Conservation (phyloP, 2,888 invertebrate genomes). For the Alviniconcha strummeri region DNA sequence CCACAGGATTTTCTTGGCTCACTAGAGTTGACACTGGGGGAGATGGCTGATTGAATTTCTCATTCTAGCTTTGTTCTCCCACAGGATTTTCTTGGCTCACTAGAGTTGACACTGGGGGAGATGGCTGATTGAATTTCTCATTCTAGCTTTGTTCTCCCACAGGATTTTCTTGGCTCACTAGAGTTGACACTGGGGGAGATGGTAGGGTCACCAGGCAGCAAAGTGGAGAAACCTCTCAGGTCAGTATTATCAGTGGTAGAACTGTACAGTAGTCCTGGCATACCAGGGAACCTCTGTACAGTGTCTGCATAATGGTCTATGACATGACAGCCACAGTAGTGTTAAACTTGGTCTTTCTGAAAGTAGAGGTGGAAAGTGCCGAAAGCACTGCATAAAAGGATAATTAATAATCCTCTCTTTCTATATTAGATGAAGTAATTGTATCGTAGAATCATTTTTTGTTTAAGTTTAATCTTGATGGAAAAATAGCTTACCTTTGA, state of each 20-base stretch:
- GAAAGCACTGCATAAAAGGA: too few relatives aligned
- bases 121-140: conserved; percentile 67
- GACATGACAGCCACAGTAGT: too few relatives aligned
- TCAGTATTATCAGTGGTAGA: neutral
- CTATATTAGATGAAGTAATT: too few relatives aligned
- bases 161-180: conserved; percentile 75
- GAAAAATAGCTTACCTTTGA: too few relatives aligned
- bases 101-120: conserved; percentile 77
- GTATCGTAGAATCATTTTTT: too few relatives aligned
- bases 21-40: conserved; percentile 77
- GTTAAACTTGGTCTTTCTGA: too few relatives aligned
- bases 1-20: conserved; percentile 72
- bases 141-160: neutral
- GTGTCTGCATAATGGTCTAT: neutral
- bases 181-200: conserved; percentile 78
- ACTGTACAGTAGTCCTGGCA: too few relatives aligned
- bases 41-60: conserved; percentile 70
- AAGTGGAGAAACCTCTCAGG: conserved; percentile 32
- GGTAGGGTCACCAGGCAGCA: conserved; percentile 65
- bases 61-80: too few relatives aligned
- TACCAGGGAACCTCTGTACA: too few relatives aligned
- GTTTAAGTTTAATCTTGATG: too few relatives aligned
- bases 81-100: conserved; percentile 72
- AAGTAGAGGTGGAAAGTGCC: too few relatives aligned
- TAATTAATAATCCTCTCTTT: too few relatives aligned